Evolutionary conservation across 2,888 invertebrate genomes (phyloP), one percentile per base, ranked within the genome.

Genomic region (Rutpela maculata): DNA sequence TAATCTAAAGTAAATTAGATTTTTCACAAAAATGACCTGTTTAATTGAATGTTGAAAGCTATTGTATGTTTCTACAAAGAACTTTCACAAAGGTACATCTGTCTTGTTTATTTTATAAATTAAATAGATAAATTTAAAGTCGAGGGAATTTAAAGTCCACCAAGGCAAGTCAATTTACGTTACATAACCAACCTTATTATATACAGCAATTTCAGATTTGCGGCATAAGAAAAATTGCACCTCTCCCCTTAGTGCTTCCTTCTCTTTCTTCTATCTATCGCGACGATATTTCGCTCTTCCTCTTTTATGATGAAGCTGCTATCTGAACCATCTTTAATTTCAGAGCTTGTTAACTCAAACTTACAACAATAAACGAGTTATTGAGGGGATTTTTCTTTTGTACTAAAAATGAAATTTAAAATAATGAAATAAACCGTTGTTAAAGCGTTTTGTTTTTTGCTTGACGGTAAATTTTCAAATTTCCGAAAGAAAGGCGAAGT

Each of bases 241-340:
- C 85, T 86, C 86, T 85, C 85, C 85, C 85, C 87, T 87, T 81
- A 80, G 78, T 79, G 78, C 72, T 79, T 79, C 80, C 80, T 73
- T 85, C 83, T 84, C 81, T 50, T 50, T n/a, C 68, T 71, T 85
- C 81, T 76, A 74, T 77, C 82, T 86, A 84, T 87, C 88, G 65
- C 65, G 62, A 87, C 88, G 89, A 67, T 77, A 89, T 74, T 69
- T 75, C 78, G 78, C 89, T 91, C 90, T 90, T 88, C 85, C 85
- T 89, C 87, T 84, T 86, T 86, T 88, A 89, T 91, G 91, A 92
- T 92, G 91, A 91, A 91, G 91, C 89, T 90, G 91, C 91, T 92
- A 92, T 92, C 92, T 90, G 91, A 90, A 90, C 91, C 90, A 92
- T 92, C 92, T 92, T 92, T 92, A 92, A 92, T 92, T 92, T 92